Percentiles rank a stretch among this genome's conserved stretches.
Conservation (phyloP, 2,797 vertebrate genomes). For the Periophthalmus magnuspinnatus region DNA sequence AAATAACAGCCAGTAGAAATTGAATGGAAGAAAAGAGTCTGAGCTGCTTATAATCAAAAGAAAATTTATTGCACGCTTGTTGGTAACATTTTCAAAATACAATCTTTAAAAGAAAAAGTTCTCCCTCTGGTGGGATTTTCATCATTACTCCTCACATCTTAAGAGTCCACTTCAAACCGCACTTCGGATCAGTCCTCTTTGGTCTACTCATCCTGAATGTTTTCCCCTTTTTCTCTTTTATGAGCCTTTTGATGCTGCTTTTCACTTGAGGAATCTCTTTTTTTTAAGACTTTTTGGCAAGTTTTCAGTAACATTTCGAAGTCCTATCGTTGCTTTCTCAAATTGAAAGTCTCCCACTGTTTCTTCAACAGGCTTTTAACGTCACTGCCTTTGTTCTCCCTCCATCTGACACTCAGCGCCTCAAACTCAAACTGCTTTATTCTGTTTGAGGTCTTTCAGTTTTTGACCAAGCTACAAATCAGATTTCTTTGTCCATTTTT, state of each 20-base stretch:
- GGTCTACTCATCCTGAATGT: slow-evolving; percentile 8
- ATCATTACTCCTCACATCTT: slow-evolving; percentile 9
- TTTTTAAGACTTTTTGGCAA: not conserved
- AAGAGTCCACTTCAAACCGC: slow-evolving; percentile 11
- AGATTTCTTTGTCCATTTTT: slow-evolving; percentile 1
- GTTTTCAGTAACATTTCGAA: slow-evolving; percentile 14
- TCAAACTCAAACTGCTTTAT: slow-evolving; percentile 49
- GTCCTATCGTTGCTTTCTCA: slow-evolving; percentile 14
- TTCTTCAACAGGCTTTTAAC: slow-evolving; percentile 19
- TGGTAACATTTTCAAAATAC: not conserved
- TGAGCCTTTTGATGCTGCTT: slow-evolving; percentile 11
- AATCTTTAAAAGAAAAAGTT: not conserved
- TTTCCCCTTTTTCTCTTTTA: slow-evolving; percentile 13
- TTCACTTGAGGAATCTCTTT: slow-evolving; percentile 7
- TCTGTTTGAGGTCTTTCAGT: slow-evolving; percentile 54
- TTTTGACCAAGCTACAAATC: slow-evolving; percentile 40
- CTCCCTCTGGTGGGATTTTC: slow-evolving; percentile 18
- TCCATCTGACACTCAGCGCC: slow-evolving; percentile 38
- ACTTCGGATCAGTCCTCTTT: slow-evolving; percentile 5
- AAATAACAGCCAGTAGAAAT: no score
- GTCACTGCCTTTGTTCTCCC: slow-evolving; percentile 32
- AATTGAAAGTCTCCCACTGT: slow-evolving; percentile 16
- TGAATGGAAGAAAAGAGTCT: not conserved
- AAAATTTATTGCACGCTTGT: not conserved
- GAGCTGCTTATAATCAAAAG: not conserved